phyloP scores from a whole-genome alignment of 1,140 invertebrate genomes.

The Phortica variegata region DNA sequence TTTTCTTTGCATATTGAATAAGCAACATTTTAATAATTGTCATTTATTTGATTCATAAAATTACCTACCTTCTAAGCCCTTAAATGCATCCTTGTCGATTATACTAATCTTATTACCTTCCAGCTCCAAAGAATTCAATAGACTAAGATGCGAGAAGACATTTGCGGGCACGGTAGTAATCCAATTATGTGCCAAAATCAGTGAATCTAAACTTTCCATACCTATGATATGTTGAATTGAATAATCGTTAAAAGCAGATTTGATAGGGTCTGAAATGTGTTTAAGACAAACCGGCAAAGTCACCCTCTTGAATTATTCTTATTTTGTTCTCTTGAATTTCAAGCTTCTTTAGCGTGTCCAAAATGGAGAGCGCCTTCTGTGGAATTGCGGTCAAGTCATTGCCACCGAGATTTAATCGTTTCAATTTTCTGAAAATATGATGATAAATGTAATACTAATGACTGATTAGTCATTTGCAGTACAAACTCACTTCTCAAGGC shows the following conservation, averaged over 20 bases:
- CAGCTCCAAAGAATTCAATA: constrained; percentile 81
- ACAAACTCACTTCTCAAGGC: constrained; percentile 75
- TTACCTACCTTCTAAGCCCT: constrained; percentile 75
- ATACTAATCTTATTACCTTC: constrained; percentile 80
- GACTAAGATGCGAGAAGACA: constrained; percentile 76
- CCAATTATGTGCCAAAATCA: constrained; percentile 82
- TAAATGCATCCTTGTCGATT: constrained; percentile 80
- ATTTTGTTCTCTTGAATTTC: constrained; percentile 87
- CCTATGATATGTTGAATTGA: constrained; percentile 59
- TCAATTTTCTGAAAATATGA: constrained; percentile 69
- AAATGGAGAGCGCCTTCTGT: constrained; percentile 71
- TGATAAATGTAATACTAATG: neutral
- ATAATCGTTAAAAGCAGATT: neutral
- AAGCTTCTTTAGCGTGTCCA: constrained; percentile 78
- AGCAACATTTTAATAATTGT: constrained; percentile 2
- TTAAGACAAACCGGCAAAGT: constrained; percentile 72
- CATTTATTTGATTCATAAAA: neutral
- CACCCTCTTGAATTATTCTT: constrained; percentile 71
- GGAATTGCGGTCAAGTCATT: constrained; percentile 77
- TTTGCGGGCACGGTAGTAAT: constrained; percentile 73
- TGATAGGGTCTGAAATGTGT: neutral
- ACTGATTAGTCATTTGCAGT: neutral
- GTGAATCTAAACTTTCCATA: constrained; percentile 74
- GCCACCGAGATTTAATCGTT: constrained; percentile 81
- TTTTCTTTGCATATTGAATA: constrained; percentile 65